Evolutionary conservation across 1,140 invertebrate species (phyloP).

Genomic region (Drosophila kurseongensis): DNA sequence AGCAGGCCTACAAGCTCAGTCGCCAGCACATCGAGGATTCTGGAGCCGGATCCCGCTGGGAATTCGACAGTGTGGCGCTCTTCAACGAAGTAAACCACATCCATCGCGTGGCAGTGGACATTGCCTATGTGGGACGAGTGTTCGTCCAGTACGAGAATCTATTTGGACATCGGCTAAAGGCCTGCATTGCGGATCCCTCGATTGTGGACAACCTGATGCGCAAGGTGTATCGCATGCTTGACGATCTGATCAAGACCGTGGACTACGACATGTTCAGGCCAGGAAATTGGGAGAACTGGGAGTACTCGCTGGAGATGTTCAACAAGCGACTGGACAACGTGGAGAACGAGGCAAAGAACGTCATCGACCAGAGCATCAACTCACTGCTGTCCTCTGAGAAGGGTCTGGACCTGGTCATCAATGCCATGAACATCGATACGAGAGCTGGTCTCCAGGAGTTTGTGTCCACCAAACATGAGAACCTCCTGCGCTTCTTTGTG

Average conservation of each 20-base stretch:
- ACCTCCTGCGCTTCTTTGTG: slow-evolving; percentile 93
- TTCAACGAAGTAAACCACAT: slow-evolving; percentile 95
- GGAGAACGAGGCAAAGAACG: slow-evolving; percentile 92
- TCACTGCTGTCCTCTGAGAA: slow-evolving; percentile 91
- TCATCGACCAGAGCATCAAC: slow-evolving; percentile 94
- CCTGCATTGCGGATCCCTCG: slow-evolving; percentile 92
- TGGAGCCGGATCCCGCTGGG: slow-evolving; percentile 93
- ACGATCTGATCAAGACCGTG: slow-evolving; percentile 90
- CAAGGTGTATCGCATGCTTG: slow-evolving; percentile 85
- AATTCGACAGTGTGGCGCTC: slow-evolving; percentile 92
- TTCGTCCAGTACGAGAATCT: slow-evolving; percentile 95
- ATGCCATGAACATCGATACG: slow-evolving; percentile 92
- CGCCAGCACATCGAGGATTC: slow-evolving; percentile 92
- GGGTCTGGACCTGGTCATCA: slow-evolving; percentile 91
- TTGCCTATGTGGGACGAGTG: slow-evolving; percentile 90
- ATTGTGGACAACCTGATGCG: slow-evolving; percentile 93
- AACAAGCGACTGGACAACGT: slow-evolving; percentile 89
- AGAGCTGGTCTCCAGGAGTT: slow-evolving; percentile 89
- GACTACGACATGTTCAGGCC: slow-evolving; percentile 93
- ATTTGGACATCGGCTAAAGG: slow-evolving; percentile 93
- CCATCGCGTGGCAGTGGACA: slow-evolving; percentile 90
- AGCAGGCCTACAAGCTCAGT: slow-evolving; percentile 89
- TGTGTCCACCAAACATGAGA: slow-evolving; percentile 92
- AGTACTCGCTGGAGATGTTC: slow-evolving; percentile 91
- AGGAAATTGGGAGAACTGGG: slow-evolving; percentile 93